phyloP scores from a whole-genome alignment of 2,113 vertebrate species.

The Nettapus auritus region DNA sequence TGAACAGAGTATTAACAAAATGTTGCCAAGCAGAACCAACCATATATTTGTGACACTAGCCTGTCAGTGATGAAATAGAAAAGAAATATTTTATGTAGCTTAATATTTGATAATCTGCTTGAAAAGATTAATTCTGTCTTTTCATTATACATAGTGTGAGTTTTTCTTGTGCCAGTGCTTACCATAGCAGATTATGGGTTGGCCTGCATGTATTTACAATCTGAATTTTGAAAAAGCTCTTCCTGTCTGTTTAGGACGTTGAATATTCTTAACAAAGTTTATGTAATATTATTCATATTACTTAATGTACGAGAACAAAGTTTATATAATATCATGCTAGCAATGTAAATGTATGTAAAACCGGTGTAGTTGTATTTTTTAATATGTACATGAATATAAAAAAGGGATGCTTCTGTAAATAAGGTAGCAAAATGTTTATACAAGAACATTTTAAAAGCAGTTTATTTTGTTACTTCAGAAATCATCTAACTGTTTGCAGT shows the following conservation, averaged over 20 bases:
- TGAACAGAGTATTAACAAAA: conserved; percentile 63
- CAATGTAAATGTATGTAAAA: not conserved
- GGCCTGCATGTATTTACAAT: not conserved
- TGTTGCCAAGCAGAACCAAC: conserved; percentile 61
- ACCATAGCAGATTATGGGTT: not conserved
- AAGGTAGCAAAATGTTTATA: not conserved
- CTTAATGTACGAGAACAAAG: not conserved
- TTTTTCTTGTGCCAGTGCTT: not conserved
- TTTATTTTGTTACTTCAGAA: not conserved
- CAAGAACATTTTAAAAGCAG: not conserved
- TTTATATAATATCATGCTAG: not conserved
- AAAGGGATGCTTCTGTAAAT: not conserved
- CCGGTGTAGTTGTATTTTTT: not conserved
- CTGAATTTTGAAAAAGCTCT: not conserved
- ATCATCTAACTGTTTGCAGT: not conserved
- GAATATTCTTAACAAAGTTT: not conserved
- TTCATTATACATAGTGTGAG: not conserved
- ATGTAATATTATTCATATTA: not conserved
- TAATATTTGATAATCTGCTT: conserved; percentile 32
- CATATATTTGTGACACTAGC: conserved; percentile 24
- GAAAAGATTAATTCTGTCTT: conserved; percentile 27
- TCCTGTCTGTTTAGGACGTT: not conserved
- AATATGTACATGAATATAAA: not conserved
- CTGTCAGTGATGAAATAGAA: not conserved
- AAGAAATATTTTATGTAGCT: conserved; percentile 12